Evolutionary conservation across 2,888 invertebrate species (phyloP).

Genomic region (Callinectes sapidus): DNA sequence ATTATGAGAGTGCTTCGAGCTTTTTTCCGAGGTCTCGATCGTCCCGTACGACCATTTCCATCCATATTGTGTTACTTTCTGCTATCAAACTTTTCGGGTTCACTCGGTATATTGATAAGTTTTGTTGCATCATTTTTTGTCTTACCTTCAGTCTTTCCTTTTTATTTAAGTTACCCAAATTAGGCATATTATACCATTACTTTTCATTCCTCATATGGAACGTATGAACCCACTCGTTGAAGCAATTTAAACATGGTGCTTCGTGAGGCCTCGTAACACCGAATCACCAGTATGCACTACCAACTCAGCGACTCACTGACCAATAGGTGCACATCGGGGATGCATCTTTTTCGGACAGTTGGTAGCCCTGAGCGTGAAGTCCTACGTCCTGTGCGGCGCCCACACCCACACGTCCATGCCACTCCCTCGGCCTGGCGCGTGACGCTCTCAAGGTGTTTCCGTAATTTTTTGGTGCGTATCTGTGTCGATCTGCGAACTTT

Average conservation of each 20-base stretch:
- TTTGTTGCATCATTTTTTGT: neutral
- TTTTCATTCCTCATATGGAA: neutral
- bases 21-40: no score
- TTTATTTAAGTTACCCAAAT: neutral
- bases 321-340: neutral
- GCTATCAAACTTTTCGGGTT: neutral
- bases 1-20: no score
- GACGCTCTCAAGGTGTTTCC: conserved; percentile 36
- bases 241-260: neutral
- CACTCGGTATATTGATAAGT: neutral
- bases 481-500: conserved; percentile 12
- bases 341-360: neutral
- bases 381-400: neutral
- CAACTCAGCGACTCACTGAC: neutral
- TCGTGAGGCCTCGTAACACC: neutral
- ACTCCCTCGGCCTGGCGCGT: neutral
- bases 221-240: neutral
- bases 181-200: neutral
- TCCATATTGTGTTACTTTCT: neutral
- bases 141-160: neutral
- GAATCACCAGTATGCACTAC: neutral
- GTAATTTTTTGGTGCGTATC: neutral
- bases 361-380: neutral
- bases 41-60: no score
- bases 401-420: neutral